Percentiles rank a stretch among this genome's conserved stretches.
Conservation (phyloP, 2,113 vertebrate species). For the Dendrocopos noguchii region DNA sequence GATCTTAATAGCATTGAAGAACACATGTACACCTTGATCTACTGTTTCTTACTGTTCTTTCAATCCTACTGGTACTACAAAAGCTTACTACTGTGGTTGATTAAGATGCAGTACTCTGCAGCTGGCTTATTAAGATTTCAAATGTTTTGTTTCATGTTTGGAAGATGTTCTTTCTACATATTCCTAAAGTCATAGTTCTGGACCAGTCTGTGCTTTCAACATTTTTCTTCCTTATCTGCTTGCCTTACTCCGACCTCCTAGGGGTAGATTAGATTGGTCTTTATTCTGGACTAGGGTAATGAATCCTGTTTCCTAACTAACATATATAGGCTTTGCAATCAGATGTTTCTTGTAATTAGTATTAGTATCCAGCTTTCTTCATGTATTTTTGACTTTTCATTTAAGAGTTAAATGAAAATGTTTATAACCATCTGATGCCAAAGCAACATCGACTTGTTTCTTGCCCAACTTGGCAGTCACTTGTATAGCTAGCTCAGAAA, state of each 20-base stretch:
- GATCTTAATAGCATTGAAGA: background rate
- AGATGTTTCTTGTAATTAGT: background rate
- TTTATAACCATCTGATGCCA: constrained; percentile 47
- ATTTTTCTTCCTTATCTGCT: background rate
- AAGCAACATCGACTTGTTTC: constrained; percentile 47
- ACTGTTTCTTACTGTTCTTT: background rate
- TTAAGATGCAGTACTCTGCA: background rate
- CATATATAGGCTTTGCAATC: background rate
- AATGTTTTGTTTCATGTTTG: background rate
- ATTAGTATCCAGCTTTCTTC: background rate
- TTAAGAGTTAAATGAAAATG: constrained; percentile 48
- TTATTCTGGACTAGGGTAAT: background rate
- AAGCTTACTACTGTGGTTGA: background rate
- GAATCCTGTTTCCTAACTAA: background rate
- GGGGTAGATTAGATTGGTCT: background rate
- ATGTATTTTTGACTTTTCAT: background rate
- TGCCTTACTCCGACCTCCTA: background rate
- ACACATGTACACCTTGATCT: background rate
- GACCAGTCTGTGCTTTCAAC: background rate
- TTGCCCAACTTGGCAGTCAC: constrained; percentile 52
- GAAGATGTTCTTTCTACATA: background rate
- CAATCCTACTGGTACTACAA: background rate
- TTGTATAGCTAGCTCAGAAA: constrained; percentile 50
- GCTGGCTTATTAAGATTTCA: background rate
- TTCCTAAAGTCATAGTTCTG: background rate